These are phyloP conservation scores for Buteo buteo DNA, from an alignment of 2,113 vertebrate species.

Conservation along the genomic window DNA sequence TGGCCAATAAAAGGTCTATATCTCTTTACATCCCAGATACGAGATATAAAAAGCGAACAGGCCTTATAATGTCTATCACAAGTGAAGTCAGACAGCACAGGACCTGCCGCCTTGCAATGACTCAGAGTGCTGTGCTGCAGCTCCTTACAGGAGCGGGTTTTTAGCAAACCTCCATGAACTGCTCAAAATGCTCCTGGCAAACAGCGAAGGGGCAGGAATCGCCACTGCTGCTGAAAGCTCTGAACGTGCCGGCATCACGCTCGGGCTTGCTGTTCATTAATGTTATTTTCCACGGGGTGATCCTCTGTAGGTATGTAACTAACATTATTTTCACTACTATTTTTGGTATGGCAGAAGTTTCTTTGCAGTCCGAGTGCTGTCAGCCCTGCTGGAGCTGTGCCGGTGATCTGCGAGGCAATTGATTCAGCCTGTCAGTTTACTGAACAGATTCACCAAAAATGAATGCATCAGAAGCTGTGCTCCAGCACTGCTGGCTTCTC, in stretches of 20 bases:
- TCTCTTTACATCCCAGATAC: not conserved
- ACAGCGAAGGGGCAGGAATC: not conserved
- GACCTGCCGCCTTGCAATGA: not conserved
- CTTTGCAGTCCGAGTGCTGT: not conserved
- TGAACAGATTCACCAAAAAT: not conserved
- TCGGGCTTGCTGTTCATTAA: fast-evolving
- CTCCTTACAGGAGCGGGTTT: fast-evolving
- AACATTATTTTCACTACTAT: not conserved
- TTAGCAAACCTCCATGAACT: not conserved
- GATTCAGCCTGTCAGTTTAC: not conserved
- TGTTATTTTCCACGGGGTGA: fast-evolving
- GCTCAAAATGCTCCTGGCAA: not conserved
- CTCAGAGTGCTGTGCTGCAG: fast-evolving
- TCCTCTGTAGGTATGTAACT: not conserved
- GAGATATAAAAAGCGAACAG: not conserved
- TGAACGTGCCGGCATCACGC: fast-evolving
- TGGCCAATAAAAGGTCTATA: not conserved
- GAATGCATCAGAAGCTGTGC: not conserved
- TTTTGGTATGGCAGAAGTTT: not conserved
- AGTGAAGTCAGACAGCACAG: not conserved
- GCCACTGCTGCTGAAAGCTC: not conserved
- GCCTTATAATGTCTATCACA: not conserved
- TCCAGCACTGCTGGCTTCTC: not conserved
- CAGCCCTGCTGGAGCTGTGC: not conserved
- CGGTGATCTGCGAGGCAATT: not conserved